Conservation (phyloP, 2,113 vertebrate genomes). For the Prolemur simus region DNA sequence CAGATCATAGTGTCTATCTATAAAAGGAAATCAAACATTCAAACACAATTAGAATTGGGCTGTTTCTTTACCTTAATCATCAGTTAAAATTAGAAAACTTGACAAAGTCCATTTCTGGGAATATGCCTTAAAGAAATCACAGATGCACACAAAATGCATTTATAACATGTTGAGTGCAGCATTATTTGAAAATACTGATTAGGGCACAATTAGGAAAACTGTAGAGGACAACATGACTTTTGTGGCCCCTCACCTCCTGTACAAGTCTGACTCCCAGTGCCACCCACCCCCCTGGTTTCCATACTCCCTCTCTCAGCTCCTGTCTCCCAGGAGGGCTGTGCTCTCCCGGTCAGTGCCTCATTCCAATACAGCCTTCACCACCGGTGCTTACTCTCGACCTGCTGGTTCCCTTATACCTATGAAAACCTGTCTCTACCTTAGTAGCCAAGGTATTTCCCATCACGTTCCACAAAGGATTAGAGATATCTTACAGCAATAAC, state of each 20-base stretch:
- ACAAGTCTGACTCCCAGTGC: not conserved
- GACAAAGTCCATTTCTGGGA: not conserved
- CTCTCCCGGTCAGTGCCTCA: not conserved
- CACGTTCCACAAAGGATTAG: not conserved
- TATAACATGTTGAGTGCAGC: not conserved
- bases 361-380: not conserved
- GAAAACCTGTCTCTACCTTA: not conserved
- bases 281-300: not conserved
- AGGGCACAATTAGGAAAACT: not conserved
- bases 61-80: not conserved
- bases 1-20: not conserved
- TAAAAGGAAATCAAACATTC: not conserved
- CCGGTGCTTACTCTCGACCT: not conserved
- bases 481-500: not conserved
- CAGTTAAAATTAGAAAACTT: not conserved
- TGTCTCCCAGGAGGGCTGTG: not conserved
- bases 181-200: not conserved
- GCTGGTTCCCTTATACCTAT: not conserved
- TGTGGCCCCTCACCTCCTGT: no score
- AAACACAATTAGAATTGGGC: not conserved
- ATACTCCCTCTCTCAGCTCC: not conserved
- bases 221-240: not conserved
- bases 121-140: not conserved
- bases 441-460: not conserved
- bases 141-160: not conserved